Percentiles rank a stretch among this genome's conserved stretches.
phyloP scores from a whole-genome alignment of 2,888 invertebrate genomes.

The Callyntrura sp. region DNA sequence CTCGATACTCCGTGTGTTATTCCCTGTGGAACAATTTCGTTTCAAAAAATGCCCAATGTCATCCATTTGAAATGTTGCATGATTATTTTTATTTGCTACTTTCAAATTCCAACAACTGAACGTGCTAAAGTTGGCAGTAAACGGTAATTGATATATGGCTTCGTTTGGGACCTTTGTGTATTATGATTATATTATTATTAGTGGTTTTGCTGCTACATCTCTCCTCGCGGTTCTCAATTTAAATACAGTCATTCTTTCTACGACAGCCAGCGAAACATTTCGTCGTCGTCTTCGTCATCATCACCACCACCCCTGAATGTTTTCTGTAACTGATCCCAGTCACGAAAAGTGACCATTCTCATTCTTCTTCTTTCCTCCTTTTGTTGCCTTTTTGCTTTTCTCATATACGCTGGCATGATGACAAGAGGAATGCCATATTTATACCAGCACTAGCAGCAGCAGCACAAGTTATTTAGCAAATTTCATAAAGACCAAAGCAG shows the following conservation, averaged over 20 bases:
- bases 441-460: constrained; percentile 38
- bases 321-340: constrained; percentile 74
- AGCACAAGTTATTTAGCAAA: constrained; percentile 54
- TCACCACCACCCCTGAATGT: neutral
- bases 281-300: neutral
- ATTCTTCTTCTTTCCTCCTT: constrained; percentile 52
- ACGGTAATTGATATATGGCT: constrained; percentile 48
- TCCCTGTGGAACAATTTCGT: constrained; percentile 24
- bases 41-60: constrained; percentile 43
- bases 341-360: constrained; percentile 76
- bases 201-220: constrained; percentile 39
- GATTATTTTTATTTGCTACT: constrained; percentile 21
- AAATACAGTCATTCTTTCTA: neutral
- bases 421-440: constrained; percentile 74
- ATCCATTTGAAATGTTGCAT: constrained; percentile 34
- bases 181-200: too few species aligned
- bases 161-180: constrained; percentile 9
- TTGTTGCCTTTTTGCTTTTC: constrained; percentile 30
- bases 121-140: constrained; percentile 54
- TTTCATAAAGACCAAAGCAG: constrained; percentile 30
- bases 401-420: constrained; percentile 65
- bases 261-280: constrained; percentile 1
- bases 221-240: neutral
- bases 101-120: constrained; percentile 31
- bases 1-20: neutral